phyloP scores from a whole-genome alignment of 2,113 vertebrate species.

The Corvus moneduloides region DNA sequence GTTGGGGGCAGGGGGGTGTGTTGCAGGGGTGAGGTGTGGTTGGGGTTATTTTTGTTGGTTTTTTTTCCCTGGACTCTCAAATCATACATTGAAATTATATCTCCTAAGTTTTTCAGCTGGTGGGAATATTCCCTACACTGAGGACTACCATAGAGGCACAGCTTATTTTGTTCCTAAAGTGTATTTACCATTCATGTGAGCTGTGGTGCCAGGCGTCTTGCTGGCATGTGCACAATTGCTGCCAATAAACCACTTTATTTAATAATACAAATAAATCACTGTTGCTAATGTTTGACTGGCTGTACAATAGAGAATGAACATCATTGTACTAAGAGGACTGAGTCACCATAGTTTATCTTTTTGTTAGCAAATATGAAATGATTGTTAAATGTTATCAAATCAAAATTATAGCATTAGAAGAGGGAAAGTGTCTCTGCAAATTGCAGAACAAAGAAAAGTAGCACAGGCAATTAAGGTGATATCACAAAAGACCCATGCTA shows the following conservation, averaged over 20 bases:
- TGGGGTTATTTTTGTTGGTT: rapidly evolving
- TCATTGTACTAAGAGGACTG: background rate
- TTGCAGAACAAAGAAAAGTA: background rate
- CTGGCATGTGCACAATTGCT: background rate
- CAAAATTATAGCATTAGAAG: background rate
- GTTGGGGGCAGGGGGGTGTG: rapidly evolving
- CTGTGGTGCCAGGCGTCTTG: background rate
- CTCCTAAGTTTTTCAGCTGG: background rate
- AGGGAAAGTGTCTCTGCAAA: background rate
- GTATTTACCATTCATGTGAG: background rate
- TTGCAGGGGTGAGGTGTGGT: too few relatives aligned
- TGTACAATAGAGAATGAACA: background rate
- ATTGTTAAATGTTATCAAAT: background rate
- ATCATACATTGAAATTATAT: background rate
- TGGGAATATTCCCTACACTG: background rate
- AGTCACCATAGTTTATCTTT: background rate
- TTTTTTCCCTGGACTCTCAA: background rate
- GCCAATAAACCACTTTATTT: background rate
- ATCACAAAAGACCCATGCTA: background rate
- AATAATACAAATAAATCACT: background rate
- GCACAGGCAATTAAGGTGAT: background rate
- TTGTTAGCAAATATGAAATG: background rate
- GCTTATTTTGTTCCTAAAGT: background rate
- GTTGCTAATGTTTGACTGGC: background rate
- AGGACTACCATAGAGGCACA: background rate